These are phyloP conservation scores for Epizoanthus fatuus DNA, from an alignment of 92 coral and sea anemone species.

Conservation along the genomic window DNA sequence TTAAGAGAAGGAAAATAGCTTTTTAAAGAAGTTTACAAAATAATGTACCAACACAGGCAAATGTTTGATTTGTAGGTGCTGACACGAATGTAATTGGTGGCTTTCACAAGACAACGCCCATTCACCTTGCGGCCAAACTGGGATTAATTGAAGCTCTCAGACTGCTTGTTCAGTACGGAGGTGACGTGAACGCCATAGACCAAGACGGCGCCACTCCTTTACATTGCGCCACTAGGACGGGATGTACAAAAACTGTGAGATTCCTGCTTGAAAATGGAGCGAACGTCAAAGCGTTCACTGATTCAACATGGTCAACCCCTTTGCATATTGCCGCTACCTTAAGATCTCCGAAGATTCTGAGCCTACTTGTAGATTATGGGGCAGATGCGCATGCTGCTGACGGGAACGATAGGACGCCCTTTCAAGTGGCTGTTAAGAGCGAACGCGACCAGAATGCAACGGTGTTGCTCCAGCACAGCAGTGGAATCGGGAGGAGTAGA, in stretches of 20 bases:
- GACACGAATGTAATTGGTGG: slow-evolving; percentile 19
- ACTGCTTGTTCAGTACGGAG: slow-evolving; percentile 15
- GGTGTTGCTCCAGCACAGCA: slow-evolving; percentile 14
- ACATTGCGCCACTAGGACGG: slow-evolving; percentile 12
- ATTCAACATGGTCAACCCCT: slow-evolving; percentile 35
- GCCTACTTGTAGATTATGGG: slow-evolving; percentile 19
- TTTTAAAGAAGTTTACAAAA: not conserved
- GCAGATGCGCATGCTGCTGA: slow-evolving; percentile 32
- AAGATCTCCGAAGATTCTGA: slow-evolving; percentile 31
- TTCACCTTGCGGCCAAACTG: slow-evolving; percentile 20
- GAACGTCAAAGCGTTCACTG: slow-evolving; percentile 32
- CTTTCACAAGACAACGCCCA: slow-evolving; percentile 21
- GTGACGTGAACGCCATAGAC: slow-evolving; percentile 41
- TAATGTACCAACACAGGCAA: not conserved
- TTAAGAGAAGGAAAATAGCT: not conserved
- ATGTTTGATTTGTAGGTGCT: slow-evolving; percentile 12
- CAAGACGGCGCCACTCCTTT: slow-evolving; percentile 39
- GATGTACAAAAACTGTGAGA: slow-evolving; percentile 7
- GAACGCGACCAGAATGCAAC: slow-evolving; percentile 10
- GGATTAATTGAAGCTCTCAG: not conserved
- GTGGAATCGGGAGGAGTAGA: not conserved
- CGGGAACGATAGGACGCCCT: slow-evolving; percentile 34
- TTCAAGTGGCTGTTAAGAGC: slow-evolving; percentile 20
- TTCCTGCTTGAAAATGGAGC: slow-evolving; percentile 39
- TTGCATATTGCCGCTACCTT: slow-evolving; percentile 39